Evolutionary conservation across 30 jellyfish, hydroid and myxozoan genomes (phyloP).

Genomic region (Hydra vulgaris): DNA sequence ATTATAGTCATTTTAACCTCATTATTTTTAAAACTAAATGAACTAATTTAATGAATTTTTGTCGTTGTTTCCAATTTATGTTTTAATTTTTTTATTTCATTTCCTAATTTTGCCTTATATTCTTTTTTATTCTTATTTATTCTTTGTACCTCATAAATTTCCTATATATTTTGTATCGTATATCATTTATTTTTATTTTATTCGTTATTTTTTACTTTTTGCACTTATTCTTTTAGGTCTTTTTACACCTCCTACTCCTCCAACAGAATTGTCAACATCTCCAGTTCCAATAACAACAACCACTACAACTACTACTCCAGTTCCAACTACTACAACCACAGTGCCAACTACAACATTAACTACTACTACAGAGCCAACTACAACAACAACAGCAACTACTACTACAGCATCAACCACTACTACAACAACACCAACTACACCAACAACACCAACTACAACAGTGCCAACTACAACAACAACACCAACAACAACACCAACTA

Average conservation of each 20-base stretch:
- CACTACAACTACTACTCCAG: neutral
- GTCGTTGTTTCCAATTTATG: no score
- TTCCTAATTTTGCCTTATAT: no score
- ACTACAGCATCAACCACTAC: constrained; percentile 33
- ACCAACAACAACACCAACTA: neutral
- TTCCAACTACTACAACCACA: neutral
- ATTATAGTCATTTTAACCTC: no score
- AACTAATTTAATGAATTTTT: no score
- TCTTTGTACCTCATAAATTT: no score
- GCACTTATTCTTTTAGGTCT: no score
- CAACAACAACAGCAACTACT: constrained; percentile 19
- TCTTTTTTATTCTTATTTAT: no score
- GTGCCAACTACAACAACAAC: neutral
- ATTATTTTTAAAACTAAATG: no score
- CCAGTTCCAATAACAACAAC: neutral
- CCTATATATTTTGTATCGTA: no score
- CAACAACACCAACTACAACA: neutral
- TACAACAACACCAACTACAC: constrained; percentile 21
- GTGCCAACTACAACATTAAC: neutral
- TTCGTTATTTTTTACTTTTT: no score
- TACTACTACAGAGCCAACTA: neutral
- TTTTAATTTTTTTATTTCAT: no score
- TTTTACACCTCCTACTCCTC: constrained; percentile 1
- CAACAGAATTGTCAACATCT: neutral
- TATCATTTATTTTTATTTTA: no score